Percentiles rank a stretch among this genome's conserved stretches.
Conservation (phyloP, 2,113 vertebrate species). For the Perca flavescens region DNA sequence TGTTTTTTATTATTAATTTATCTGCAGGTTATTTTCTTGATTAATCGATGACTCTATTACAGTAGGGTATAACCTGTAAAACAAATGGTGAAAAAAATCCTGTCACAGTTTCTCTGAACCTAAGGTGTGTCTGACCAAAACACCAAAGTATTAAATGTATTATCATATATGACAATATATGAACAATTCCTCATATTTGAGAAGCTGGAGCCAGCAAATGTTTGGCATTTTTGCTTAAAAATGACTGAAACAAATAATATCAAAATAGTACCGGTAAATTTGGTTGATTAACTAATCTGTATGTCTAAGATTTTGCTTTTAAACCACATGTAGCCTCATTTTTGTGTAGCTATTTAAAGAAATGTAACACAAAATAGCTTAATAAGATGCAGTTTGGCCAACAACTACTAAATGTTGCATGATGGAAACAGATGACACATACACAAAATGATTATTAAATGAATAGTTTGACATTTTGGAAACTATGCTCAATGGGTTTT, state of each 20-base stretch:
- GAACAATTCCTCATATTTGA: neutral
- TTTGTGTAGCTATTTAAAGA: too few species aligned
- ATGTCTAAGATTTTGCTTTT: neutral
- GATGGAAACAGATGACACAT: neutral
- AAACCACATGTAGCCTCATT: neutral
- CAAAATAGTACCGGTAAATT: neutral
- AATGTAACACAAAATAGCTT: neutral
- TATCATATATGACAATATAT: neutral
- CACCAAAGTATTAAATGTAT: neutral
- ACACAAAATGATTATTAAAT: neutral
- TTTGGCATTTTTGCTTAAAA: neutral
- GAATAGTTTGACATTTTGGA: neutral
- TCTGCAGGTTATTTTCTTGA: neutral
- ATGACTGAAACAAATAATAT: neutral
- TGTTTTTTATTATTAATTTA: neutral
- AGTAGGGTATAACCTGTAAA: neutral
- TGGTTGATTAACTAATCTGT: neutral
- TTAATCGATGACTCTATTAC: neutral
- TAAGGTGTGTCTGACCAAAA: neutral
- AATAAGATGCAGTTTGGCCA: neutral
- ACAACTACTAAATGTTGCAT: neutral
- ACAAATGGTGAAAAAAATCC: neutral
- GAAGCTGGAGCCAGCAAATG: neutral
- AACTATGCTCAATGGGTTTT: neutral
- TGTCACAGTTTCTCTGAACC: neutral